These are phyloP conservation scores for Autographa pulchrina DNA, from an alignment of 2,888 invertebrate genomes.

Conservation along the genomic window DNA sequence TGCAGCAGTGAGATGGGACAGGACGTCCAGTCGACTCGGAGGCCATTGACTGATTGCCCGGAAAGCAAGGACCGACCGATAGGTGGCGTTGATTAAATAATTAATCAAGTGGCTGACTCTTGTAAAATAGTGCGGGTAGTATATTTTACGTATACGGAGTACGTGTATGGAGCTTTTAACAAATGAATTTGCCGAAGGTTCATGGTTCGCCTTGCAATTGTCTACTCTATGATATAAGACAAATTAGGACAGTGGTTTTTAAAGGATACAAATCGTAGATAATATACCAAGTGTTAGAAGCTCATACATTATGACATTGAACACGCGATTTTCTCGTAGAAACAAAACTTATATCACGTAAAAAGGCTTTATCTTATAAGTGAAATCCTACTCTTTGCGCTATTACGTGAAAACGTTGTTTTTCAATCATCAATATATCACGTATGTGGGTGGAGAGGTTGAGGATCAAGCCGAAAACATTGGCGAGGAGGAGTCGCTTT, in stretches of 20 bases:
- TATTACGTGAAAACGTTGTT: slow-evolving; percentile 54
- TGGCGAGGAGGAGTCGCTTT: slow-evolving; percentile 85
- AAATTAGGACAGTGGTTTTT: neutral
- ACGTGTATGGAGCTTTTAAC: neutral
- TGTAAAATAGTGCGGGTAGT: slow-evolving; percentile 28
- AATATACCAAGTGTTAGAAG: neutral
- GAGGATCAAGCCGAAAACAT: slow-evolving; percentile 80
- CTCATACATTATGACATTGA: neutral
- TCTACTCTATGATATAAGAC: neutral
- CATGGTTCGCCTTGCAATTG: neutral
- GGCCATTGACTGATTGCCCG: slow-evolving; percentile 80
- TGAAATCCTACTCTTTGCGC: slow-evolving; percentile 44
- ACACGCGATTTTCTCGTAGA: neutral
- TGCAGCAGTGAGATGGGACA: slow-evolving; percentile 72
- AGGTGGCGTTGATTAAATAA: slow-evolving; percentile 84
- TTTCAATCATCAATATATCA: slow-evolving; percentile 68
- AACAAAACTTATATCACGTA: slow-evolving; percentile 16
- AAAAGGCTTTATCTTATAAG: slow-evolving; percentile 46
- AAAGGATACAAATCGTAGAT: neutral
- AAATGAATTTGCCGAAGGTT: slow-evolving; percentile 1
- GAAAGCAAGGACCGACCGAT: slow-evolving; percentile 77
- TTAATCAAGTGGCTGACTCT: slow-evolving; percentile 76
- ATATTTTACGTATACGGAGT: too few species aligned
- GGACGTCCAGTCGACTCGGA: slow-evolving; percentile 74
- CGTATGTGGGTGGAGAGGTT: slow-evolving; percentile 67